Conservation (phyloP, 2,797 vertebrate species). For the Odontamblyopus rebecca region DNA sequence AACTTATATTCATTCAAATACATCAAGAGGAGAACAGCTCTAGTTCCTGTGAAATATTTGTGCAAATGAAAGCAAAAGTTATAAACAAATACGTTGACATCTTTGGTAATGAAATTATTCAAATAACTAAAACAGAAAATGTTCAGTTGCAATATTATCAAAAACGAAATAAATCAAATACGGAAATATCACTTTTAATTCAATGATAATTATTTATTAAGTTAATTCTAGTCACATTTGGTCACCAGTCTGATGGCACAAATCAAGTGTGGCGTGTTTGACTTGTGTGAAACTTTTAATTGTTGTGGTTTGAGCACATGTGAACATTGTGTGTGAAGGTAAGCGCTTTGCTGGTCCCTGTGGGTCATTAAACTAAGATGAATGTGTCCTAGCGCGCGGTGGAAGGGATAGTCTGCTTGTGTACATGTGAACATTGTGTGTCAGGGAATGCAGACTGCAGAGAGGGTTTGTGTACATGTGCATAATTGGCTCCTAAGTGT, state of each 20-base stretch:
- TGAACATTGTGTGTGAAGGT: slow-evolving; percentile 27
- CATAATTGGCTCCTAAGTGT: slow-evolving; percentile 80
- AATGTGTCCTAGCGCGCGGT: slow-evolving; percentile 60
- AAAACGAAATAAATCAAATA: neutral
- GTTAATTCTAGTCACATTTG: neutral
- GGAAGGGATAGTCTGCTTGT: slow-evolving; percentile 27
- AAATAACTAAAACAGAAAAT: neutral
- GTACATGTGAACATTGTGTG: neutral
- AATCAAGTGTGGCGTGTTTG: neutral
- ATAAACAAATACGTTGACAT: no score
- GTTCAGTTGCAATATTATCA: neutral
- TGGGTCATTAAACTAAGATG: slow-evolving; percentile 74
- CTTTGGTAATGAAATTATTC: neutral
- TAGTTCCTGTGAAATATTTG: no score
- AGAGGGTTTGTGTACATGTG: slow-evolving; percentile 52
- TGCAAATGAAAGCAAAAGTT: no score
- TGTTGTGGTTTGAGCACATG: slow-evolving; percentile 27
- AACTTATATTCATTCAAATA: no score
- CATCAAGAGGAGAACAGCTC: no score
- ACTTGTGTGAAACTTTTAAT: neutral
- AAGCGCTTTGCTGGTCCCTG: slow-evolving; percentile 32
- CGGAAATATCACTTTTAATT: neutral
- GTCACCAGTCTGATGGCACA: neutral
- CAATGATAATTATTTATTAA: neutral
- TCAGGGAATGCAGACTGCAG: slow-evolving; percentile 20